Percentiles rank a stretch among this genome's conserved stretches.
phyloP scores from a whole-genome alignment of 1,140 invertebrate species.

The Drosophila tropicalis region DNA sequence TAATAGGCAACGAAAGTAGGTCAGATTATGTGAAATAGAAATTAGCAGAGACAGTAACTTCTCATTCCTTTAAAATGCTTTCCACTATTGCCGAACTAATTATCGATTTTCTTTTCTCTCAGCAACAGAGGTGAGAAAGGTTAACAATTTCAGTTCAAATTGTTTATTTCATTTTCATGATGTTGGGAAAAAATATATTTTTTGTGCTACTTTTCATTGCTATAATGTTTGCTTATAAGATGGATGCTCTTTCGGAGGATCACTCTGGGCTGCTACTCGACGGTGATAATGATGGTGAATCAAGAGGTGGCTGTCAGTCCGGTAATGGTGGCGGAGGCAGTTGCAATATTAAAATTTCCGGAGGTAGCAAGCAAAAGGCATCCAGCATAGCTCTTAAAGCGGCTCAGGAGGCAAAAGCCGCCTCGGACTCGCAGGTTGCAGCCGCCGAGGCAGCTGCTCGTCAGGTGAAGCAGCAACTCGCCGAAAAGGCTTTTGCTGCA shows the following conservation, averaged over 20 bases:
- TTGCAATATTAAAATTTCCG: slow-evolving; percentile 16
- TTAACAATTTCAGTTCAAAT: not conserved
- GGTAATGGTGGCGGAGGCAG: not conserved
- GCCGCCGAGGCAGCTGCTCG: slow-evolving; percentile 87
- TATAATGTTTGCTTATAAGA: not conserved
- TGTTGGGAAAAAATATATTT: not conserved
- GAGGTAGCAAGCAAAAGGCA: slow-evolving; percentile 54
- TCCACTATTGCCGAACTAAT: too few species aligned
- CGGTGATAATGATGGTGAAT: not conserved
- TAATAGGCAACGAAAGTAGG: too few species aligned
- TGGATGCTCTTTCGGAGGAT: not conserved
- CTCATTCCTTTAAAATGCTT: too few species aligned
- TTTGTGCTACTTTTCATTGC: not conserved
- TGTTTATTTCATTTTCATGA: not conserved
- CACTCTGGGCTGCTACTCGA: not conserved
- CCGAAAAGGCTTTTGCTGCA: slow-evolving; percentile 87
- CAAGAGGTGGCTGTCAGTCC: not conserved
- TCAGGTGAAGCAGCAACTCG: slow-evolving; percentile 87
- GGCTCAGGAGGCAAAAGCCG: slow-evolving; percentile 86
- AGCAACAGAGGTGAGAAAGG: not conserved
- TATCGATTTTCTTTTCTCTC: not conserved
- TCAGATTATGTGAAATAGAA: too few species aligned
- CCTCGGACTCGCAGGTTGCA: slow-evolving; percentile 86
- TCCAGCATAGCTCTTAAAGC: slow-evolving; percentile 87
- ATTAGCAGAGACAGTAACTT: too few species aligned